Evolutionary conservation across 2,888 invertebrate species (phyloP).

Genomic region (Eupithecia inturbata): DNA sequence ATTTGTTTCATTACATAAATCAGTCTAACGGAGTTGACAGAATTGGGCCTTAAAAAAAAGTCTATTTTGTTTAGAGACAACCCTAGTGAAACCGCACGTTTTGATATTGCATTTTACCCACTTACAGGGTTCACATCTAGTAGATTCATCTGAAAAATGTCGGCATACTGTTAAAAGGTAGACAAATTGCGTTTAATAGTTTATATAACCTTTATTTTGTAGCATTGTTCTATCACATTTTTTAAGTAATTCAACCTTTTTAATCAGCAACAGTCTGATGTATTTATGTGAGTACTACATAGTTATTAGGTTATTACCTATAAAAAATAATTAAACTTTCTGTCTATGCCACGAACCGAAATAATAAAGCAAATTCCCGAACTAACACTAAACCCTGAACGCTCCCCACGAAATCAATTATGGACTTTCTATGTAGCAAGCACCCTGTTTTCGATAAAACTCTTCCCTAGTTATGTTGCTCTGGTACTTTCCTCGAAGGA

Average conservation of each 20-base stretch:
- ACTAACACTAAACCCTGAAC: background rate
- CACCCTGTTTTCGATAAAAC: conserved; percentile 17
- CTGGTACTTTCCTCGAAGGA: conserved; percentile 37
- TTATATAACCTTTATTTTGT: background rate
- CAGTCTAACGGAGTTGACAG: too few relatives aligned
- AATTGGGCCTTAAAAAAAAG: too few relatives aligned
- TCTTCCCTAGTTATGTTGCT: conserved; percentile 28
- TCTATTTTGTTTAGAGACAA: background rate
- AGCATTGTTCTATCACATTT: too few relatives aligned
- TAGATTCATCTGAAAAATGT: conserved; percentile 26
- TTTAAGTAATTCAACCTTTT: background rate
- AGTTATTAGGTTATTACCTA: background rate
- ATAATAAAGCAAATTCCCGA: background rate
- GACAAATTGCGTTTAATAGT: background rate
- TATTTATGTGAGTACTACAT: background rate
- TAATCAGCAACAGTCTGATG: background rate
- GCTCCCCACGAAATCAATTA: background rate
- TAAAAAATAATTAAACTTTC: background rate
- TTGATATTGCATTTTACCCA: conserved; percentile 26
- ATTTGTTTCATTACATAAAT: too few relatives aligned
- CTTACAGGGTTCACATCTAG: conserved; percentile 20
- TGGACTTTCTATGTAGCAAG: conserved; percentile 4
- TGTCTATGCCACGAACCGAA: background rate
- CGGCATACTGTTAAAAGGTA: conserved; percentile 5
- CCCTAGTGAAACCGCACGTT: conserved; percentile 15